These are phyloP conservation scores for Mnemiopsis leidyi DNA, from an alignment of 37 sponge, comb jelly and placozoan genomes.

Conservation along the genomic window DNA sequence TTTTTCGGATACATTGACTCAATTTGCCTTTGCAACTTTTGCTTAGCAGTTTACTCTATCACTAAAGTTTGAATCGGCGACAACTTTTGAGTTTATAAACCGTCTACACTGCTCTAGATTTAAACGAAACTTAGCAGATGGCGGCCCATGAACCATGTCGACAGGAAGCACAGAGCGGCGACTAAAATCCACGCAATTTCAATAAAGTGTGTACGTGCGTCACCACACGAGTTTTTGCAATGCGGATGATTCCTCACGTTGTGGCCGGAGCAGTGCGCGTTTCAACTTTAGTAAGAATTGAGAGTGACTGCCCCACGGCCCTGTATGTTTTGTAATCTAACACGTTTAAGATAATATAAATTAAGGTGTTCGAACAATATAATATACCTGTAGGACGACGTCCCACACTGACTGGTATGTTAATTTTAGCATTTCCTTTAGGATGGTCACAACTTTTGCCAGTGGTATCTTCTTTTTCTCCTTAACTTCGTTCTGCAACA, in stretches of 20 bases:
- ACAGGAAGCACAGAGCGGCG: too few species aligned
- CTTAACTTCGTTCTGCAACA: not conserved
- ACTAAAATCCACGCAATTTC: too few species aligned
- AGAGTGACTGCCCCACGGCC: not conserved
- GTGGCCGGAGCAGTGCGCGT: not conserved
- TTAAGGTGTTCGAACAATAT: not conserved
- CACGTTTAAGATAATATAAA: not conserved
- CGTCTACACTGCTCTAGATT: too few species aligned
- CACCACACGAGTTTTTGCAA: not conserved
- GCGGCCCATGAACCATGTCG: too few species aligned
- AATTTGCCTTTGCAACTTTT: too few species aligned
- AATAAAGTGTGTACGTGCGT: too few species aligned
- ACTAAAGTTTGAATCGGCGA: too few species aligned
- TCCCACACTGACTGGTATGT: slow-evolving; percentile 62
- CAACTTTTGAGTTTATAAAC: too few species aligned
- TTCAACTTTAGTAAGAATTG: not conserved
- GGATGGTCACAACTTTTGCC: not conserved
- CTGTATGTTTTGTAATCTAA: too few species aligned
- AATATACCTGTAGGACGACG: slow-evolving; percentile 49
- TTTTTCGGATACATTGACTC: too few species aligned
- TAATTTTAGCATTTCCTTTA: slow-evolving; percentile 23
- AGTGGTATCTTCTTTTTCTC: not conserved
- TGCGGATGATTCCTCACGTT: not conserved
- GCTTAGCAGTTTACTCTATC: too few species aligned
- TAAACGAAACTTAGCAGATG: too few species aligned